Percentiles rank a stretch among this genome's conserved stretches.
phyloP scores from a whole-genome alignment of 2,888 invertebrate species.

The Lasiommata megera region DNA sequence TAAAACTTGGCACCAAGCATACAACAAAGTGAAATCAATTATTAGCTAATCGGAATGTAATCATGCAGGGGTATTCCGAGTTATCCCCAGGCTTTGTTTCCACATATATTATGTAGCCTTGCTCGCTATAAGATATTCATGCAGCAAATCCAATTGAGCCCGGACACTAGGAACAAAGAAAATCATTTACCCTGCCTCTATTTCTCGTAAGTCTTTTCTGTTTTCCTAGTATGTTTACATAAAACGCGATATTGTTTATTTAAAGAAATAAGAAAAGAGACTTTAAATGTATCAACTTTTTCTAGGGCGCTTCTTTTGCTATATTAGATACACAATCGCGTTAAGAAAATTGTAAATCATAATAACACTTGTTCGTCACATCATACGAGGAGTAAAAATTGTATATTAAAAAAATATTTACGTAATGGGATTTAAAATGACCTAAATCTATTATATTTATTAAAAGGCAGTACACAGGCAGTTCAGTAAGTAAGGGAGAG shows the following conservation, averaged over 20 bases:
- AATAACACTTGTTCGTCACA: too few relatives aligned
- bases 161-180: constrained; percentile 41
- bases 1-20: not conserved
- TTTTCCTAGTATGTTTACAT: not conserved
- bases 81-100: constrained; percentile 33
- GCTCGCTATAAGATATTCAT: constrained; percentile 52
- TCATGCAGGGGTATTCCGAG: constrained; percentile 35
- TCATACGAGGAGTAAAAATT: too few relatives aligned
- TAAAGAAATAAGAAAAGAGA: too few relatives aligned
- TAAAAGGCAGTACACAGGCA: too few relatives aligned
- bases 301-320: too few relatives aligned
- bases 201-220: constrained; percentile 2
- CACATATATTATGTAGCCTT: constrained; percentile 43
- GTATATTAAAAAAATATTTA: too few relatives aligned
- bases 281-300: too few relatives aligned
- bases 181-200: constrained; percentile 28
- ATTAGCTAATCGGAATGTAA: constrained; percentile 25
- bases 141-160: constrained; percentile 47
- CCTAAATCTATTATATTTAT: too few relatives aligned
- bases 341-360: too few relatives aligned
- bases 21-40: constrained; percentile 9
- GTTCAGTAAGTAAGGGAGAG: too few relatives aligned
- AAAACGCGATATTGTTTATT: not conserved
- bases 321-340: too few relatives aligned
- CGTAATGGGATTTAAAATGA: too few relatives aligned